These are phyloP conservation scores for Monodelphis domestica DNA, from an alignment of 2,797 vertebrate genomes.

Conservation along the genomic window DNA sequence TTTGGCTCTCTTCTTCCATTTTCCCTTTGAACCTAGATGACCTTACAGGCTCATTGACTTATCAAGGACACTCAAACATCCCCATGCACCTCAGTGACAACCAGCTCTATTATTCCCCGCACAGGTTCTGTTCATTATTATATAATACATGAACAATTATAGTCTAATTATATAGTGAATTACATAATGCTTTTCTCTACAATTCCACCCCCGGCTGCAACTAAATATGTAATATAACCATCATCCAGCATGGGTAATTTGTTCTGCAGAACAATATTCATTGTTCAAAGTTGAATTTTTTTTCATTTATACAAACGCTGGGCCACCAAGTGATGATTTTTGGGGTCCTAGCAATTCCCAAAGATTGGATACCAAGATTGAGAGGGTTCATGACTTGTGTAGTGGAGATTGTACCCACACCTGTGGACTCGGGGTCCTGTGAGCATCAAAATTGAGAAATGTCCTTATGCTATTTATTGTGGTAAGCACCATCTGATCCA, in stretches of 20 bases:
- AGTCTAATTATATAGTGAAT: constrained; percentile 78
- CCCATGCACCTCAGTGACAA: constrained; percentile 21
- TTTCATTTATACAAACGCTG: not conserved
- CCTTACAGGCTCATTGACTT: not conserved
- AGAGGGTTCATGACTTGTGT: not conserved
- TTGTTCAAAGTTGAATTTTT: not conserved
- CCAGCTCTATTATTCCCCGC: constrained; percentile 51
- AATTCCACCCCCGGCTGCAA: constrained; percentile 72
- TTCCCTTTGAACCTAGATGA: not conserved
- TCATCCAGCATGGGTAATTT: constrained; percentile 59
- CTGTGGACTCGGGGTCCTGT: not conserved
- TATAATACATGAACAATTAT: constrained; percentile 75
- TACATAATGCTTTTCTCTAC: constrained; percentile 73
- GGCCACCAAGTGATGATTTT: not conserved
- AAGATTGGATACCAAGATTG: not conserved
- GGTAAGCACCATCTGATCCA: not conserved
- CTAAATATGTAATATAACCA: constrained; percentile 68
- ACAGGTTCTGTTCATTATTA: constrained; percentile 67
- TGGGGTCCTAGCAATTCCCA: not conserved
- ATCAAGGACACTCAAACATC: not conserved
- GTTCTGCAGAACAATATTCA: not conserved
- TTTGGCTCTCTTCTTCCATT: not conserved
- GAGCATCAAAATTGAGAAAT: not conserved
- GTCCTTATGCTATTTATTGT: constrained; percentile 23
- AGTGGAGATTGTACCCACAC: not conserved